Base-by-base conservation (phyloP, 2,888 invertebrate genomes). In the Bibio marci region DNA sequence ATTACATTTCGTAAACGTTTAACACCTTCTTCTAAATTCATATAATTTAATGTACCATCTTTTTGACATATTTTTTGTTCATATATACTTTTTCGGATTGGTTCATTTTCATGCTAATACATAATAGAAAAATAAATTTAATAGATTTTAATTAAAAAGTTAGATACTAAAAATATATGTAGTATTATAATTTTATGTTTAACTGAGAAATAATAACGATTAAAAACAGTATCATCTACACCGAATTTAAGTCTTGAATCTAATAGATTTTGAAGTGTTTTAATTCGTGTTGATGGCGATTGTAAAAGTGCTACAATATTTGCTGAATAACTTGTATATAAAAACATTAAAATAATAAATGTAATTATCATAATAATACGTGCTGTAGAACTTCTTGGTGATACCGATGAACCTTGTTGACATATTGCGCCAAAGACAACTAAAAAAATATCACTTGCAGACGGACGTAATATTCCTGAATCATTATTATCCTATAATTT, bases 281-380 rank as follows among this genome's bases (percentile, higher is more conserved):
- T 67, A 40, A 81, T 76, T 46, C 72, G 71, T 2, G 70, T 69
- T 1, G 80, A 76, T 19, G 80, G 76, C 0, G 80, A 76, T 51
- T 80, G 80, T 1, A 81, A 62, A 2, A 81, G 56, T 2, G 79
- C 77, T 0, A 81, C 80, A 35, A 81, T 80, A 49, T 79, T 80
- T 0, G 80, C 80, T 1, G 80, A 71, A 50, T 80, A 81, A 1
- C 80, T 77, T 0, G 77, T 76, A 52, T 79, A 80, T 1, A 81
- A 59, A 48, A 79, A 80, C 63, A 80, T 71, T 4, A 76, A 57
- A 0, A 76, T 65, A 7, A 76, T 52, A 46, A 77, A 72, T 1
- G 76, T 58, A 31, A 76, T 62, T 39, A 80, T 58, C 47, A 76
- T 67, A 2, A 76, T 72, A 15, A 76, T 65, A 19, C 80, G 65